Base-by-base conservation (phyloP, 2,888 invertebrate genomes). In the Aphodius sticticus region DNA sequence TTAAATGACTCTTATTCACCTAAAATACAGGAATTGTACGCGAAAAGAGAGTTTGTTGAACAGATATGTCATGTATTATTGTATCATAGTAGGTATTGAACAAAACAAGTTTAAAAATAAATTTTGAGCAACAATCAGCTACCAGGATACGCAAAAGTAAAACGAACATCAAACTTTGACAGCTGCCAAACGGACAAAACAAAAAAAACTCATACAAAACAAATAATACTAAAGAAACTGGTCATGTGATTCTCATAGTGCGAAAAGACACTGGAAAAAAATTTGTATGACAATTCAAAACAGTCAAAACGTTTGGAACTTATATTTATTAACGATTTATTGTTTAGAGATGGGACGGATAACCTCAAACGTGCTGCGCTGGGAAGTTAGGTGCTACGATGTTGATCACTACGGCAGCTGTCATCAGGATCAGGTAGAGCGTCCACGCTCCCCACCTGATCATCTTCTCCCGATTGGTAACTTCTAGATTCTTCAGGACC, bases 401-500 rank as follows among this genome's bases (percentile, higher is more conserved):
- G 87, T 96, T 96, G 89, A 95, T 94, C 0, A 94, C 88, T 75
- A 96, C 92, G 0, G 94, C 95, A 6, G 92, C 92, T 14, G 92
- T 88, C 93, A 96, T 95, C 0, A 96, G 91, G 0, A 92, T 89
- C 79, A 92, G 90, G 86, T 94, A 96, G 0, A 94, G 86, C 0
- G 95, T 90, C 12, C 97, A 92, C 16, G 95, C 94, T 83, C 94
- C 91, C 95, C 96, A 96, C 94, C 96, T 96, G 0, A 96, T 87
- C 0, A 93, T 91, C 83, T 92, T 94, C 89, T 97, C 97, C 95
- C 96, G 97, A 79, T 92, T 92, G 77, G 93, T 92, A 82, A 94
- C 94, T 86, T 95, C 93, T 6, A 97, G 90, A 89, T 97, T 97
- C 16, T 96, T 91, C 3, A 81, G 14, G 7, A 81, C 70, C 12